Evolutionary conservation across 2,888 invertebrate genomes (phyloP).

Genomic region (Piscicola geometra): DNA sequence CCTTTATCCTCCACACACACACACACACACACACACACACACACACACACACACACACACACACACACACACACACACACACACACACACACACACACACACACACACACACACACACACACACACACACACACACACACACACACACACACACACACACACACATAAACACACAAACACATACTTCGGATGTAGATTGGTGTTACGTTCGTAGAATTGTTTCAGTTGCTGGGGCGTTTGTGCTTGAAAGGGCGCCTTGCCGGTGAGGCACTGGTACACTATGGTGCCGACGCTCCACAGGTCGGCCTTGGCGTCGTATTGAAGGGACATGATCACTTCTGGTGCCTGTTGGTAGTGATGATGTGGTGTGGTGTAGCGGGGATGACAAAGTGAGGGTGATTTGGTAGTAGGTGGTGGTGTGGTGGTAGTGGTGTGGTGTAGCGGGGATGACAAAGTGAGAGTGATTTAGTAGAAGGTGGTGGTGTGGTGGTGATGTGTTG

Average conservation of each 20-base stretch:
- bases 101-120: slow-evolving; percentile 5
- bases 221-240: slow-evolving; percentile 95
- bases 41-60: neutral
- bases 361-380: neutral
- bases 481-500: no score
- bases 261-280: slow-evolving; percentile 94
- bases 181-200: slow-evolving; percentile 58
- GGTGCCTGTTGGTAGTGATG: slow-evolving; percentile 67
- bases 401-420: neutral
- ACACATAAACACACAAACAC: slow-evolving; percentile 46
- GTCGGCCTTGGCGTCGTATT: slow-evolving; percentile 98
- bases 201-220: slow-evolving; percentile 89
- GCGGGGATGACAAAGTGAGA: neutral
- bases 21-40: no score
- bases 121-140: neutral
- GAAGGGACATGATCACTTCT: slow-evolving; percentile 96
- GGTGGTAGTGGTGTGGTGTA: neutral
- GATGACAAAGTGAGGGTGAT: neutral
- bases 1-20: no score
- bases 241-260: slow-evolving; percentile 96
- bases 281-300: slow-evolving; percentile 98
- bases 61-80: neutral
- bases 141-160: slow-evolving; percentile 10
- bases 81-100: neutral
- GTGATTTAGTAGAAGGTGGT: neutral